These are phyloP conservation scores for Pangasius larnaudii DNA, from an alignment of 2,797 vertebrate genomes.

Conservation along the genomic window DNA sequence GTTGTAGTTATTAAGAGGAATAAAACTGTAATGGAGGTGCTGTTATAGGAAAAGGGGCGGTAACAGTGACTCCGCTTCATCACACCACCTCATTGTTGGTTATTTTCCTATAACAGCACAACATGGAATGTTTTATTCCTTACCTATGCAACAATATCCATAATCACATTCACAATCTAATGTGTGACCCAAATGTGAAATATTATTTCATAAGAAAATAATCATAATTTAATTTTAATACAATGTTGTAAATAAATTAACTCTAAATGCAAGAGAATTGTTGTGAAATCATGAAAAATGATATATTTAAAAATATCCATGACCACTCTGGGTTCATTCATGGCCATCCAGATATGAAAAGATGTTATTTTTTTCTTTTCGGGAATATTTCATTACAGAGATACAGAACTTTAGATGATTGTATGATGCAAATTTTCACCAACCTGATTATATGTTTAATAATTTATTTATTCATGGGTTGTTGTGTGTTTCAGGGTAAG, in stretches of 20 bases:
- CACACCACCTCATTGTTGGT: neutral
- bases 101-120: neutral
- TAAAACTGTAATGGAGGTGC: neutral
- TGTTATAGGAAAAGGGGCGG: neutral
- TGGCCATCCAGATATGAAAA: neutral
- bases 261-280: neutral
- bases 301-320: neutral
- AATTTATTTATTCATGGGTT: neutral
- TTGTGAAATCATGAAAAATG: neutral
- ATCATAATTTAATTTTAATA: no score
- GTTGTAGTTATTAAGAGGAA: neutral
- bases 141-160: neutral
- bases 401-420: neutral
- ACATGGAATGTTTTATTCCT: neutral
- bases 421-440: neutral
- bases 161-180: neutral
- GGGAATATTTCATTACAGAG: neutral
- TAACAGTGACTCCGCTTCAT: neutral
- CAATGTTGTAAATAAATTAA: neutral
- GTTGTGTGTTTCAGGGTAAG: conserved; percentile 82
- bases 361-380: neutral
- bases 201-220: no score
- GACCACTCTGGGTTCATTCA: neutral
- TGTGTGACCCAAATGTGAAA: neutral
- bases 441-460: neutral